Conservation (phyloP, 2,113 vertebrate genomes). For the Oxyura jamaicensis region DNA sequence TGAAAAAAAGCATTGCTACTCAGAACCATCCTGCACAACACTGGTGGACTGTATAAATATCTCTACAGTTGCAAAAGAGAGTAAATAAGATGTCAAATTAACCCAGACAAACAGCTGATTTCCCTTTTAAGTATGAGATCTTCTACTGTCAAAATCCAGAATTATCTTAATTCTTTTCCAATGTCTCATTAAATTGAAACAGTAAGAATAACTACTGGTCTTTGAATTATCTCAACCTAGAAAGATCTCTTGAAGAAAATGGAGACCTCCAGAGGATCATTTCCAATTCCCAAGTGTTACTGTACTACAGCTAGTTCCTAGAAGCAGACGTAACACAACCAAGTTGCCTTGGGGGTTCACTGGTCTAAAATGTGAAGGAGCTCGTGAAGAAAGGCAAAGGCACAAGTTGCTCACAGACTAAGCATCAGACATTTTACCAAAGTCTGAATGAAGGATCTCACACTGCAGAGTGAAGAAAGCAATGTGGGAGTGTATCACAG, state of each 20-base stretch:
- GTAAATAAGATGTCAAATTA: background rate
- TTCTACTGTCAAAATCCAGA: background rate
- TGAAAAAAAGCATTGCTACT: background rate
- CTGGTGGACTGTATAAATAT: background rate
- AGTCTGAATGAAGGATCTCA: background rate
- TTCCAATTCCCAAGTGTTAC: background rate
- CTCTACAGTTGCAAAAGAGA: background rate
- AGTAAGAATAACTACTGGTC: background rate
- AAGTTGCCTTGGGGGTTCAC: background rate
- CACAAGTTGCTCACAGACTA: background rate
- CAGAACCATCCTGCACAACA: background rate
- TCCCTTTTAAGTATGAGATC: background rate
- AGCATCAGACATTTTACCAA: background rate
- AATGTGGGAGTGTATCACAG: background rate
- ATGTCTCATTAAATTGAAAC: background rate
- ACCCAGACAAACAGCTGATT: background rate
- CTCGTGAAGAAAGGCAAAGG: background rate
- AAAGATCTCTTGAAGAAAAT: background rate
- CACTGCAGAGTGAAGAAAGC: background rate
- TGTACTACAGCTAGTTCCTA: background rate
- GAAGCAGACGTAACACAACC: background rate
- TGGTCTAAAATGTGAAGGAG: background rate
- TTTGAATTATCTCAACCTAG: background rate
- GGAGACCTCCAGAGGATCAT: background rate
- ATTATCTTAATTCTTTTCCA: background rate